Evolutionary conservation across 2,888 invertebrate genomes (phyloP).

Genomic region (Hypselothyrea guttata): DNA sequence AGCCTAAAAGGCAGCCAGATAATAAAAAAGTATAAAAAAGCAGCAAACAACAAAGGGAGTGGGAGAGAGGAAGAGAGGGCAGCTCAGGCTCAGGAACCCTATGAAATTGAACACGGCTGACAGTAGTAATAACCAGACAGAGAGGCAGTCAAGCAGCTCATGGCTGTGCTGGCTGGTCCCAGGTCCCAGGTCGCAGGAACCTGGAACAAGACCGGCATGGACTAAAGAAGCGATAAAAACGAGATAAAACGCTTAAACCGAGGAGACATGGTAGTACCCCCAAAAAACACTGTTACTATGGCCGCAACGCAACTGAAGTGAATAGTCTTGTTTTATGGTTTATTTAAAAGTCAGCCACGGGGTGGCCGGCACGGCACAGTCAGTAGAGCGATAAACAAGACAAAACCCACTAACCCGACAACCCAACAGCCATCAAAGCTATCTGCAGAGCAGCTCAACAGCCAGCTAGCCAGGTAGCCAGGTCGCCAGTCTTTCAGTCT

Average conservation of each 20-base stretch:
- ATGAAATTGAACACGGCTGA: slow-evolving; percentile 72
- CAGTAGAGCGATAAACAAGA: slow-evolving; percentile 51
- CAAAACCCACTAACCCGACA: slow-evolving; percentile 7
- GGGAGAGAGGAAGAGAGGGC: slow-evolving; percentile 2
- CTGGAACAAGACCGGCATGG: slow-evolving; percentile 10
- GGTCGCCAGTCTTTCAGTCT: too few species aligned
- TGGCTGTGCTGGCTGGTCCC: slow-evolving; percentile 14
- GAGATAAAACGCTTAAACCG: slow-evolving; percentile 67
- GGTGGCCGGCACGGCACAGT: slow-evolving; percentile 13
- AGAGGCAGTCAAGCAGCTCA: slow-evolving; percentile 30
- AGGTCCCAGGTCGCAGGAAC: slow-evolving; percentile 12
- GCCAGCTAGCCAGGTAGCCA: not conserved
- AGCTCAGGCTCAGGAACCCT: slow-evolving; percentile 38
- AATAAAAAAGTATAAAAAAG: not conserved
- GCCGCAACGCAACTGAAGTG: slow-evolving; percentile 74
- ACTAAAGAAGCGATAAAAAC: slow-evolving; percentile 73
- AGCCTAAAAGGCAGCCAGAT: too few species aligned
- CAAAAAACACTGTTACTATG: slow-evolving; percentile 51
- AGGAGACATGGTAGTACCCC: slow-evolving; percentile 23
- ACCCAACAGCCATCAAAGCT: not conserved
- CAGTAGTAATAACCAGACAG: slow-evolving; percentile 67
- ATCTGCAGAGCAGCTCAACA: not conserved
- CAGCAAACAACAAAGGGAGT: slow-evolving; percentile 2
- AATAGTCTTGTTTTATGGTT: slow-evolving; percentile 77
- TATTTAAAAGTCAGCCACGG: slow-evolving; percentile 66